These are phyloP conservation scores for Pachycephus smyrnensis DNA, from an alignment of 2,888 invertebrate species.

Conservation along the genomic window DNA sequence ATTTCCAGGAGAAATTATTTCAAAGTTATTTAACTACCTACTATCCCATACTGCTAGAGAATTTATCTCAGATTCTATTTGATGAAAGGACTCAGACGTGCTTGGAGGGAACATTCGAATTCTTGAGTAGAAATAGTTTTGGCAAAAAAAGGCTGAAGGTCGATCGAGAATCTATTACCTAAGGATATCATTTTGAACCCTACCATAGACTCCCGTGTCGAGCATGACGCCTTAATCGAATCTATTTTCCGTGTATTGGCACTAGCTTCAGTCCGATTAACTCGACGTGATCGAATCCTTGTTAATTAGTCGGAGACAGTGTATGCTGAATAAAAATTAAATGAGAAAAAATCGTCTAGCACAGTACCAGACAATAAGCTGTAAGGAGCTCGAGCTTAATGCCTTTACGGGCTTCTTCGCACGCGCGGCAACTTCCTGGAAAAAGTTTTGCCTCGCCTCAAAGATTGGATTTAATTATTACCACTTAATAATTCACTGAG, in stretches of 20 bases:
- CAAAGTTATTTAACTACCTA: background rate
- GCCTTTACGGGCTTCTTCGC: background rate
- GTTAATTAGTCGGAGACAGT: background rate
- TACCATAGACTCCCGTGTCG: background rate
- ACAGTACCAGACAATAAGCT: background rate
- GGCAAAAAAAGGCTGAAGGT: background rate
- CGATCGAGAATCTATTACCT: background rate
- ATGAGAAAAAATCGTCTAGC: background rate
- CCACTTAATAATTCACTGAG: background rate
- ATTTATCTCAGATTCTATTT: background rate
- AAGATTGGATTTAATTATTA: background rate
- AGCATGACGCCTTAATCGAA: background rate
- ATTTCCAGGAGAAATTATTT: background rate
- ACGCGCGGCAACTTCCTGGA: background rate
- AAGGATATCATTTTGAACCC: background rate
- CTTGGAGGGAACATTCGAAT: background rate
- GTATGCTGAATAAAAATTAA: background rate
- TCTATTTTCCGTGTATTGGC: background rate
- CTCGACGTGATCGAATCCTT: background rate
- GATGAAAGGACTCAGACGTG: background rate
- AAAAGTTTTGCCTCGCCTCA: background rate
- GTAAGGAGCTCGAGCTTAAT: background rate
- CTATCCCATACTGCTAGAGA: background rate
- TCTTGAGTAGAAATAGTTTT: background rate
- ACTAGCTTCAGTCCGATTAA: background rate